Percentiles rank a stretch among this genome's conserved stretches.
These are phyloP conservation scores for Leptonema lineaticorne DNA, from an alignment of 1,140 invertebrate species.

Conservation along the genomic window DNA sequence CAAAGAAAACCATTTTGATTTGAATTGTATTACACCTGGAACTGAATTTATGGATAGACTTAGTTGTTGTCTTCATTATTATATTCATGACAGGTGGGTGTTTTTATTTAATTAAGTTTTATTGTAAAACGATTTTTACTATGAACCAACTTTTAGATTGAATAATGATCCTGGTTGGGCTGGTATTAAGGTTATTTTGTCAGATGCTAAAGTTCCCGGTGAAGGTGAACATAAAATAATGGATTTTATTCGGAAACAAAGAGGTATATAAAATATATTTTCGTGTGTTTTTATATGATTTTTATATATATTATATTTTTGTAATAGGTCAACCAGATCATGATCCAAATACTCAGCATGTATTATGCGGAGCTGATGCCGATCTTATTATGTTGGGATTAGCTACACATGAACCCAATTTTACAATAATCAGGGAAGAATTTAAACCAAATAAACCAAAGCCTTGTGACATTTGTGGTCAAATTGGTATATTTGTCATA, in stretches of 20 bases:
- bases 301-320: conserved; percentile 37
- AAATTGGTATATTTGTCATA: conserved; percentile 65
- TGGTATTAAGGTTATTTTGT: conserved; percentile 92
- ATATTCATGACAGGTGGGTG: conserved; percentile 79
- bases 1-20: conserved; percentile 94
- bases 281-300: conserved; percentile 5
- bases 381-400: conserved; percentile 98
- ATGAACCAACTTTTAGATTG: conserved; percentile 56
- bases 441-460: conserved; percentile 96
- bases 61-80: conserved; percentile 93
- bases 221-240: conserved; percentile 99
- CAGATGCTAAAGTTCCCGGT: conserved; percentile 97
- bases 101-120: conserved; percentile 9
- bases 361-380: conserved; percentile 96
- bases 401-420: conserved; percentile 98
- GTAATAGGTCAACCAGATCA: conserved; percentile 84
- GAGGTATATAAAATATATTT: conserved; percentile 57
- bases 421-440: conserved; percentile 97
- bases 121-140: neutral
- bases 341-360: conserved; percentile 97
- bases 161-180: conserved; percentile 97
- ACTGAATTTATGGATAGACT: conserved; percentile 97
- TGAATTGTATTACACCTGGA: conserved; percentile 98
- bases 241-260: conserved; percentile 96
- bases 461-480: conserved; percentile 96